Evolutionary conservation across 2,888 invertebrate genomes (phyloP).

Genomic region (Digitonthophagus gazella): DNA sequence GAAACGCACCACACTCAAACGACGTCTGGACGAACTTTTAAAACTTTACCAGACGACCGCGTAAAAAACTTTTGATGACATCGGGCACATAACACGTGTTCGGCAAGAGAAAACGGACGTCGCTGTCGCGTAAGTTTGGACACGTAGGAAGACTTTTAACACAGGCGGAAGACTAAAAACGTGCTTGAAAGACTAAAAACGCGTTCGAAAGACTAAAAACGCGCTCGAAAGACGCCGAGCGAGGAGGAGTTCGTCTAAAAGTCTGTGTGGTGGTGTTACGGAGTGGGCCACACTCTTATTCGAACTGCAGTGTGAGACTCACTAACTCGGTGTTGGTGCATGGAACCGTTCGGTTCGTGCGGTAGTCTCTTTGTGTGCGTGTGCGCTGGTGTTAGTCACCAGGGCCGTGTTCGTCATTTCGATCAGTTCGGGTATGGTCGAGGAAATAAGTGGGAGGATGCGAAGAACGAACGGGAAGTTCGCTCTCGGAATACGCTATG

Average conservation of each 20-base stretch:
- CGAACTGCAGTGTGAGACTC: slow-evolving; percentile 7
- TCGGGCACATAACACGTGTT: background rate
- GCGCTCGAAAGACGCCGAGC: too few species aligned
- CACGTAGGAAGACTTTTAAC: background rate
- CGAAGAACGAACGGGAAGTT: slow-evolving; percentile 31
- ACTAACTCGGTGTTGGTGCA: slow-evolving; percentile 11
- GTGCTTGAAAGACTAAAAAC: too few species aligned
- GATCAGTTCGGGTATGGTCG: slow-evolving; percentile 31
- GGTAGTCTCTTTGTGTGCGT: slow-evolving; percentile 9
- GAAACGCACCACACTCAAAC: too few species aligned
- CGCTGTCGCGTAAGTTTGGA: background rate
- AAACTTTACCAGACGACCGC: too few species aligned
- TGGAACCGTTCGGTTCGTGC: slow-evolving; percentile 2
- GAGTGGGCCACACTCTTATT: slow-evolving; percentile 2
- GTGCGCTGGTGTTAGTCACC: slow-evolving; percentile 10
- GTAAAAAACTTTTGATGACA: background rate
- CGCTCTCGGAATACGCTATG: slow-evolving; percentile 9
- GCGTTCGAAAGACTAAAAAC: too few species aligned
- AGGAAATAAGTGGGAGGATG: slow-evolving; percentile 38
- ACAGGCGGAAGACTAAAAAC: background rate
- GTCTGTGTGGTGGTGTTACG: too few species aligned
- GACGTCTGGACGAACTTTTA: too few species aligned
- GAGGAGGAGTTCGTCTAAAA: too few species aligned
- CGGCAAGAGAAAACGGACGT: too few species aligned
- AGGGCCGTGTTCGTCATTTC: slow-evolving; percentile 42